Percentiles rank a stretch among this genome's conserved stretches.
Conservation (phyloP, 2,797 vertebrate species). For the Avahi laniger region DNA sequence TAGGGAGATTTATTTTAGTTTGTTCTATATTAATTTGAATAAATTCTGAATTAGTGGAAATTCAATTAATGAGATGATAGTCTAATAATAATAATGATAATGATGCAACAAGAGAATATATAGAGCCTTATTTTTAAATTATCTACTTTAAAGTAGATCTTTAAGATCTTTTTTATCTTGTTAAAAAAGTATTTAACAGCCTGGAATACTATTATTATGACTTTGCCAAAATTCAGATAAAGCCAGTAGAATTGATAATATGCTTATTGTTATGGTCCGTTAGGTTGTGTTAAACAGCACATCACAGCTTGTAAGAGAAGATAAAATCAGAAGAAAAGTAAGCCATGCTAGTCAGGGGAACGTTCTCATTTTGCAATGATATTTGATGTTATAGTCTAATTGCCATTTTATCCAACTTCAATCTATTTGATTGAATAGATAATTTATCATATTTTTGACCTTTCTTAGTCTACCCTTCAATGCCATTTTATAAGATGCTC, state of each 20-base stretch:
- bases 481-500: not conserved
- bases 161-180: not conserved
- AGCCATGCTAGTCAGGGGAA: not conserved
- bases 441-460: not conserved
- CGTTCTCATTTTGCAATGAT: not conserved
- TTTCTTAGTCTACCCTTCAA: not conserved
- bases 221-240: not conserved
- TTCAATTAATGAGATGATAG: not conserved
- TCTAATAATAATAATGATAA: not conserved
- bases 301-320: not conserved
- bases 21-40: not conserved
- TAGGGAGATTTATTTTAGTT: not conserved
- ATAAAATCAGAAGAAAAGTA: not conserved
- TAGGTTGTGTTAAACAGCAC: not conserved
- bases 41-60: not conserved
- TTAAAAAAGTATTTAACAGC: not conserved
- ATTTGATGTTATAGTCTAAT: slow-evolving; percentile 8
- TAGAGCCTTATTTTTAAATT: not conserved
- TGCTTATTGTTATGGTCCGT: not conserved
- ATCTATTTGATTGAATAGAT: not conserved
- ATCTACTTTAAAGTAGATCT: not conserved
- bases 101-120: not conserved
- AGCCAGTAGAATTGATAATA: not conserved
- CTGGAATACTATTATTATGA: not conserved
- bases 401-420: not conserved